Conservation (phyloP, 2,797 vertebrate genomes). For the Coregonus sp. region DNA sequence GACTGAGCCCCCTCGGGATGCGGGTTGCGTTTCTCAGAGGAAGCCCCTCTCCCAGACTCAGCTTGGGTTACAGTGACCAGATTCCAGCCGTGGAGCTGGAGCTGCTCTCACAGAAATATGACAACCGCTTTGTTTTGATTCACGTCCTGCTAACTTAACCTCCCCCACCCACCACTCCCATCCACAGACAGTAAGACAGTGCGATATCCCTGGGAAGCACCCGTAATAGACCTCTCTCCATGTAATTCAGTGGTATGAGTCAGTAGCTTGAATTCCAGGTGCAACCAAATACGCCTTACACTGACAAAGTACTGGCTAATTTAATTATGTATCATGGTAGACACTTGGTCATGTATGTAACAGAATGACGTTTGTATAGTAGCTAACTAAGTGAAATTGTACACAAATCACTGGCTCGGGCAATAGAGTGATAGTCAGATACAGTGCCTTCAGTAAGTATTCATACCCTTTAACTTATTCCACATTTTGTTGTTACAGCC, state of each 20-base stretch:
- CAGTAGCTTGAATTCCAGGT: conserved; percentile 15
- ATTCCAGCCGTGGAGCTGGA: background rate
- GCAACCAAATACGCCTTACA: background rate
- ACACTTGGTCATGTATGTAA: background rate
- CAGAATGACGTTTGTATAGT: background rate
- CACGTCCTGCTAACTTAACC: conserved; percentile 11
- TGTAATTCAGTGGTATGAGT: background rate
- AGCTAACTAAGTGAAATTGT: conserved; percentile 1
- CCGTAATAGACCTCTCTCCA: background rate
- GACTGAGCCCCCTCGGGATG: conserved; percentile 3
- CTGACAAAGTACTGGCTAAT: conserved; percentile 9
- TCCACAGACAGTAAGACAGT: background rate
- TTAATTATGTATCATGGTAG: background rate
- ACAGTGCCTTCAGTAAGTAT: background rate
- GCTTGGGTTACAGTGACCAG: conserved; percentile 20
- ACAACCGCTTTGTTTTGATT: conserved; percentile 22
- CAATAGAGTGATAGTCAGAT: background rate
- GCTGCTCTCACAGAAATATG: conserved; percentile 22
- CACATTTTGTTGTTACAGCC: too few species aligned
- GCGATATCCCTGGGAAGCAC: conserved; percentile 18
- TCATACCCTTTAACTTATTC: too few species aligned
- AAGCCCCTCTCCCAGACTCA: conserved; percentile 15
- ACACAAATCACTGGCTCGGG: background rate
- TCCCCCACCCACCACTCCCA: background rate
- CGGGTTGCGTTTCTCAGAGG: conserved; percentile 10